Base-by-base conservation (phyloP, 2,113 vertebrate genomes). In the Pipa parva region DNA sequence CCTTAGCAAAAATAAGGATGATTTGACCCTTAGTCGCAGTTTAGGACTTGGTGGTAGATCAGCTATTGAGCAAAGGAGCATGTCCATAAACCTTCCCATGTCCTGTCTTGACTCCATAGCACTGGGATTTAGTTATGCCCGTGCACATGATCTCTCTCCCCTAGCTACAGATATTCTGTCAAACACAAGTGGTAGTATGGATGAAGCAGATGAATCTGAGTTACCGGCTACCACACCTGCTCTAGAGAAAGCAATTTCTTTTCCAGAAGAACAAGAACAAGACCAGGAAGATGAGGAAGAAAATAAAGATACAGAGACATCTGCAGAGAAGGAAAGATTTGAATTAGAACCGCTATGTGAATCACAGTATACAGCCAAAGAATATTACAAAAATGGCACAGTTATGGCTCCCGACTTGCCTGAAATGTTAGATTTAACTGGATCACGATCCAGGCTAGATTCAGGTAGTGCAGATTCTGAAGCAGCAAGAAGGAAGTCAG, bases 31-130 rank as follows among this genome's bases (percentile, higher is more conserved):
- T 0, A 96, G 95, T 76, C 93, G 95, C 79, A 90, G 89, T 72
- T 5, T 90, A 74, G 89, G 89, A 55, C 88, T 90, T 58, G 89
- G 89, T 12, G 89, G 89, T 0, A 84, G 89, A 74, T 89, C 97
- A 65, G 94, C 95, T n/a, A 89, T 99, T 80, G 96, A 99, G 10
- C 96, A 99, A 78, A 91, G 95, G 78, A 99, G 95, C 75, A 98
- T 96, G 86, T 99, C 96, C 2, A 92, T 99, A 73, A 98, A 98
- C 71, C 87, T 99, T 71, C 95, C 92, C 8, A 97, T 97, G 85
- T 95, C 94, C 62, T 85, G 92, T 71, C 72, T 93, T 74, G 95
- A 91, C 71, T 90, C 90, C 39, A 89, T 89, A 74, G 87, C 94
- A 76, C 88, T 90, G 17, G 91, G 91, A 25, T 92, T 90, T 76